Percentiles rank a stretch among this genome's conserved stretches.
Evolutionary conservation across 2,888 invertebrate genomes (phyloP).

Genomic region (Amorpha juglandis): DNA sequence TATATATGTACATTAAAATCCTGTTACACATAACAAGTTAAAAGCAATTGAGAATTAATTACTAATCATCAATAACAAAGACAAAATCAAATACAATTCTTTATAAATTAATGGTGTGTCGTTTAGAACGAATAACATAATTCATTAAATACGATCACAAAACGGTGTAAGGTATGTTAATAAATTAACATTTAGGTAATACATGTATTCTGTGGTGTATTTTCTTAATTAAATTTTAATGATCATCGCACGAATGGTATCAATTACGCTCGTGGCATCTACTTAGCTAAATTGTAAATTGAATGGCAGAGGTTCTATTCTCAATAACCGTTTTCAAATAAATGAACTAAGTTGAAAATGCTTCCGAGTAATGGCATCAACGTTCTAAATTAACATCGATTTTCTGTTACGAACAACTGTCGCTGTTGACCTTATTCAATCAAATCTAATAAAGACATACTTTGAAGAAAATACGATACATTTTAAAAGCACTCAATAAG

Average conservation of each 20-base stretch:
- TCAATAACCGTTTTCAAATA: slow-evolving; percentile 24
- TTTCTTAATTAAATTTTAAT: neutral
- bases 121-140: too few species aligned
- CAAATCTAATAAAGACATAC: slow-evolving; percentile 9
- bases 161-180: neutral
- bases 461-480: neutral
- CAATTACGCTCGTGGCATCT: neutral
- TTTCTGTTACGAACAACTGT: slow-evolving; percentile 19
- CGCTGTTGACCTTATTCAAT: slow-evolving; percentile 24
- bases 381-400: slow-evolving; percentile 23
- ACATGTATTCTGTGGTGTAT: neutral
- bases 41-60: too few species aligned
- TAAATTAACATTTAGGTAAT: neutral
- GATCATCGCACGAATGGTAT: neutral
- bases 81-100: too few species aligned
- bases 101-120: too few species aligned
- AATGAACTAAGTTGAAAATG: slow-evolving; percentile 23
- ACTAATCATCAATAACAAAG: too few species aligned
- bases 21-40: too few species aligned
- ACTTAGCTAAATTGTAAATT: slow-evolving; percentile 3
- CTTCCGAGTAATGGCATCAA: slow-evolving; percentile 21
- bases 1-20: neutral
- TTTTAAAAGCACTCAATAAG: neutral
- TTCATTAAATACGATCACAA: too few species aligned
- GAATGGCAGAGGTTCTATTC: slow-evolving; percentile 13